Evolutionary conservation across 1,140 invertebrate species (phyloP).

Genomic region (Eurosta solidaginis): DNA sequence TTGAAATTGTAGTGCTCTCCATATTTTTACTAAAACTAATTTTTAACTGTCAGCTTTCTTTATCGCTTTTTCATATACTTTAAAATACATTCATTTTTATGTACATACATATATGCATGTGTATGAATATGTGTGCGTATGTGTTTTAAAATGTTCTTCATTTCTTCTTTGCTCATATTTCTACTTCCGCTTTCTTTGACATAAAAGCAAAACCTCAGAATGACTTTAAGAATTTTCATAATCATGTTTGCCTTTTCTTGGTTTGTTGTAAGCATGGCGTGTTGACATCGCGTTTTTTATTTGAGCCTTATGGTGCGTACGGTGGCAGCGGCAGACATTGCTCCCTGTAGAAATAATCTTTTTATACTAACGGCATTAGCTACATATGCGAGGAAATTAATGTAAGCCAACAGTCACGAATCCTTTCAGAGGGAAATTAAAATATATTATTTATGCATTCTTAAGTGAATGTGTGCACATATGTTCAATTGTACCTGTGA

Average conservation of each 20-base stretch:
- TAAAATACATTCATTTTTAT: neutral
- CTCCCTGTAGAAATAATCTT: neutral
- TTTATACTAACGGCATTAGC: neutral
- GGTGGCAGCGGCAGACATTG: neutral
- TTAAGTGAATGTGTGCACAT: too few relatives aligned
- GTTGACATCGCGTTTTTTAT: neutral
- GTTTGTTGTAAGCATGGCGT: neutral
- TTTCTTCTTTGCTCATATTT: neutral
- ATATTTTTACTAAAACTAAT: neutral
- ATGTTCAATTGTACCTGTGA: too few relatives aligned
- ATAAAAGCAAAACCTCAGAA: neutral
- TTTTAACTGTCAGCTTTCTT: slow-evolving; percentile 1
- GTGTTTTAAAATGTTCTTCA: neutral
- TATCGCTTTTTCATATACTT: neutral
- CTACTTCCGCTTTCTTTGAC: slow-evolving; percentile 4
- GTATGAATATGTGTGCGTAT: too few relatives aligned
- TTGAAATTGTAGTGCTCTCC: neutral
- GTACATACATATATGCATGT: neutral
- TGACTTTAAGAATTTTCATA: neutral
- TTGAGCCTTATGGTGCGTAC: neutral
- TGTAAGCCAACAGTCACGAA: neutral
- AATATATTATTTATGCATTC: neutral
- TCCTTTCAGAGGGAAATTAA: neutral
- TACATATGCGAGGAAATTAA: neutral
- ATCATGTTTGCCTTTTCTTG: neutral